Conservation (phyloP, 2,113 vertebrate genomes). For the Gymnarchus niloticus region DNA sequence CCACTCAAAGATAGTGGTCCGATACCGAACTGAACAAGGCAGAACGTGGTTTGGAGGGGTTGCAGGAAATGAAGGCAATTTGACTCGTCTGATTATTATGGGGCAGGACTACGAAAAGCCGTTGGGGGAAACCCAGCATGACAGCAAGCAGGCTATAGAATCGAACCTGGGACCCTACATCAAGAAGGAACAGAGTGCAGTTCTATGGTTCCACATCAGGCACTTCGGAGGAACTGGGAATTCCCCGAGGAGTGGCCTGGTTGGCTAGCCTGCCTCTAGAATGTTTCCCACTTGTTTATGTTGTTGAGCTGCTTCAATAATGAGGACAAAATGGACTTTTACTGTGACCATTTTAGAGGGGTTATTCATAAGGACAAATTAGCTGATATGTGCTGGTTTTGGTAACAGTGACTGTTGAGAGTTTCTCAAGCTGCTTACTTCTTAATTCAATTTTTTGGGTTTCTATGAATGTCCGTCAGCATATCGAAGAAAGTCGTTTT, state of each 20-base stretch:
- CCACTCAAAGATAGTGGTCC: neutral
- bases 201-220: neutral
- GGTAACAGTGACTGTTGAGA: neutral
- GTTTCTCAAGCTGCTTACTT: neutral
- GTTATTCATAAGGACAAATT: neutral
- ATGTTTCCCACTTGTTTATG: neutral
- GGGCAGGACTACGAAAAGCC: neutral
- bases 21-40: neutral
- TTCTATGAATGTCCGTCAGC: neutral
- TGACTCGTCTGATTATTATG: neutral
- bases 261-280: neutral
- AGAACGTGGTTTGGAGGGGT: neutral
- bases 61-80: neutral
- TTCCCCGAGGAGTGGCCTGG: neutral
- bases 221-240: neutral
- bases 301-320: neutral
- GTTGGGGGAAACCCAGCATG: neutral
- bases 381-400: neutral
- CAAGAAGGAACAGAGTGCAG: neutral
- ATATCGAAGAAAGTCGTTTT: neutral
- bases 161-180: neutral
- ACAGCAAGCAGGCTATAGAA: neutral
- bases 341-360: neutral
- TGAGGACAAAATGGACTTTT: neutral
- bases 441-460: neutral